Base-by-base conservation (phyloP, 2,113 vertebrate species). In the Morphnarchus princeps region DNA sequence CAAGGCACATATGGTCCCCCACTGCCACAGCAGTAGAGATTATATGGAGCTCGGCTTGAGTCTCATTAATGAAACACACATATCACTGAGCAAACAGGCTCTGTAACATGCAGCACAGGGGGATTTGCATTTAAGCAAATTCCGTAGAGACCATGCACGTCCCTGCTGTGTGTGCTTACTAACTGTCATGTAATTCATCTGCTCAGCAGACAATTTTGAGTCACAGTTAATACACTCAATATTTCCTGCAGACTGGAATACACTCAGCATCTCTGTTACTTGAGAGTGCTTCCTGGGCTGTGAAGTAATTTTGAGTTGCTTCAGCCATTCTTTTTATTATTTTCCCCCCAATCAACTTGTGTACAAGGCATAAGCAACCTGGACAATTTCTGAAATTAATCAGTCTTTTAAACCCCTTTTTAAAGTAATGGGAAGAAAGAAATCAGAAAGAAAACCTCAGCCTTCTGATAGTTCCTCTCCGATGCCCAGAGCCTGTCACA, bases 81-180 rank as follows among this genome's bases (percentile, higher is more conserved):
- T 28, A 62, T 7, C 49, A 13, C 20, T 36, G 66, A 84, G 55
- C 58, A 55, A 87, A 93, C 47, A 57, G 58, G 47, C 65, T 47
- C 63, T 2, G 0, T 20, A 40, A 42, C 11, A 2, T 1, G 5
- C n/a, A 74, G 4, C 3, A 2, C 0, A 1, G 40, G 3, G 1
- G 62, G 22, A 65, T 65, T n/a, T 65, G 45, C 31, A 15, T 32
- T 73, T 22, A 20, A 14, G 15, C 36, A 54, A 49, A 32, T 50
- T 49, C 66, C 63, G 45, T 1, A 50, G 54, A 52, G 34, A 42
- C 16, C 10, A 20, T 3, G 62, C 61, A n/a, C 0, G 0, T 59
- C 66, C 40, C 58, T 57, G 52, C 43, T 3, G 6, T 5, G n/a
- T n/a, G 40, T 47, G 61, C 78, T 63, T 24, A 13, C 58, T 26